These are phyloP conservation scores for Pseudococcus viburni DNA, from an alignment of 2,888 invertebrate genomes.

Conservation along the genomic window DNA sequence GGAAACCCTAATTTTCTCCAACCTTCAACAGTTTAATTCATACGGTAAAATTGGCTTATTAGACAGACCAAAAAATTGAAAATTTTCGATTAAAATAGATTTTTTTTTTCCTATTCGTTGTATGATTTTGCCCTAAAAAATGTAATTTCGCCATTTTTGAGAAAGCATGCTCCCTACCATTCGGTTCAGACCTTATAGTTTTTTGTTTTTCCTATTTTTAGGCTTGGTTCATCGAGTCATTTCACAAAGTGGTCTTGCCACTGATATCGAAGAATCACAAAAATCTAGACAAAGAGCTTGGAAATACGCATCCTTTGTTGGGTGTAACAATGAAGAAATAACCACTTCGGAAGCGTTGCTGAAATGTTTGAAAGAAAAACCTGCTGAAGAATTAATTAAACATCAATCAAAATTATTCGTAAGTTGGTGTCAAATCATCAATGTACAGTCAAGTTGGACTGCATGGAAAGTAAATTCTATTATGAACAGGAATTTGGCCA, in stretches of 20 bases:
- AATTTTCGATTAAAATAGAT: too few relatives aligned
- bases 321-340: conserved; percentile 72
- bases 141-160: too few relatives aligned
- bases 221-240: conserved; percentile 76
- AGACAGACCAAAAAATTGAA: too few relatives aligned
- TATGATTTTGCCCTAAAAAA: too few relatives aligned
- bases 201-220: neutral
- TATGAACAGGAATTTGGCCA: neutral
- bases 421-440: neutral
- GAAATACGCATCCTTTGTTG: conserved; percentile 76
- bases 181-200: neutral
- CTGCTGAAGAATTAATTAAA: conserved; percentile 74
- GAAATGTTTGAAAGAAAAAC: conserved; percentile 77
- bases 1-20: too few relatives aligned
- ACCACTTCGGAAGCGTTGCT: conserved; percentile 74
- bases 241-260: conserved; percentile 80
- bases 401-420: conserved; percentile 5
- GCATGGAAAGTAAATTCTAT: neutral
- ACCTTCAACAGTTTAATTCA: too few relatives aligned
- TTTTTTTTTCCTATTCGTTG: too few relatives aligned
- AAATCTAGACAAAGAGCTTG: conserved; percentile 77
- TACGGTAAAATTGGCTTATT: too few relatives aligned
- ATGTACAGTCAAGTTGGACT: neutral
- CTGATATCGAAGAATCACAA: conserved; percentile 74
- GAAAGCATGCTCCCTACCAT: too few relatives aligned